A percentile compares a stretch with the other conserved stretches of the same genome.
These are phyloP conservation scores for Polylopha cassiicola DNA, from an alignment of 2,888 invertebrate species.

Conservation along the genomic window DNA sequence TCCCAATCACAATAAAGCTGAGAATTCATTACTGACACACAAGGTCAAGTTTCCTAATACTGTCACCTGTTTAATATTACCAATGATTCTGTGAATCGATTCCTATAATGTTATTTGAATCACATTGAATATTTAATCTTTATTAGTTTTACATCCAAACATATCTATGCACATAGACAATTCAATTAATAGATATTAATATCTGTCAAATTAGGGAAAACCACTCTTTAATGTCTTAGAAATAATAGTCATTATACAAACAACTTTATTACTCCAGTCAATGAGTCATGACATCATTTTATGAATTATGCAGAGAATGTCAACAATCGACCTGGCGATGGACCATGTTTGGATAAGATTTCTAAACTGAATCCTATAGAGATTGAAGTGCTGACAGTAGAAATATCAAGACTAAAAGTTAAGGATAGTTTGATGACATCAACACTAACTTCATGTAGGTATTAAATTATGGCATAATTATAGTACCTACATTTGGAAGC, in stretches of 20 bases:
- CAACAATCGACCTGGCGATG: conserved; percentile 26
- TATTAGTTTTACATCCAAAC: no score
- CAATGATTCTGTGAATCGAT: no score
- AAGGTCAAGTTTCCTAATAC: conserved; percentile 32
- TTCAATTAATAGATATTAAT: no score
- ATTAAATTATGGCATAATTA: no score
- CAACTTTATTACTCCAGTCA: conserved; percentile 21
- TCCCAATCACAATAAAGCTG: conserved; percentile 9
- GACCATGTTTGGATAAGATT: conserved; percentile 13
- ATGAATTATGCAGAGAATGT: conserved; percentile 29
- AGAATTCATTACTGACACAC: conserved; percentile 16
- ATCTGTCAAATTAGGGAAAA: no score
- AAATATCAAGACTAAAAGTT: no score
- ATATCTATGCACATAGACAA: no score
- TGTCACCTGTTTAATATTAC: conserved; percentile 30
- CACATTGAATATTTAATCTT: no score
- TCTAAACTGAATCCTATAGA: conserved; percentile 18
- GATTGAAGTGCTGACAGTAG: not conserved
- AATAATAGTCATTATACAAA: conserved; percentile 6
- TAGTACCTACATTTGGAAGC: no score
- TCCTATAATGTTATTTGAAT: no score
- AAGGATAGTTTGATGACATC: no score
- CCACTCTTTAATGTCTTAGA: conserved; percentile 2
- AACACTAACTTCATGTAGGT: no score
- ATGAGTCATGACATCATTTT: conserved; percentile 21